phyloP scores from a whole-genome alignment of 1,140 invertebrate genomes.

The Pachypeltis micranthus region DNA sequence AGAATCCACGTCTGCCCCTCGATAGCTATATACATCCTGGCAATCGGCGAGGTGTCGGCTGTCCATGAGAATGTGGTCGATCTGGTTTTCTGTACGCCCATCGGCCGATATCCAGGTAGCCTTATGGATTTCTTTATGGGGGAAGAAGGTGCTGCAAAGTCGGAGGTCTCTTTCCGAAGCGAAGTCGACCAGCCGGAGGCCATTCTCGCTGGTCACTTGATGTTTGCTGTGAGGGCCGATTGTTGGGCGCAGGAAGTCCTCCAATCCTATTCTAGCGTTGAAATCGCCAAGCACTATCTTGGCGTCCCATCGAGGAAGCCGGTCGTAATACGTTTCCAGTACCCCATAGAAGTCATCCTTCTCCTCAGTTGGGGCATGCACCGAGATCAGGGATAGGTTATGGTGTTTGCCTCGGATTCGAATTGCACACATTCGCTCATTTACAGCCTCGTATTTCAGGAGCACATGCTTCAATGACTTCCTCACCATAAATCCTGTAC shows the following conservation, averaged over 20 bases:
- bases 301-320: conserved; percentile 6
- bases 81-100: conserved; percentile 21
- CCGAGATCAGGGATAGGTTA: no score
- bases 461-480: conserved; percentile 3
- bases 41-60: conserved; percentile 1
- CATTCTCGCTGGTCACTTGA: conserved; percentile 23
- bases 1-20: conserved; percentile 22
- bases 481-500: conserved; percentile 15
- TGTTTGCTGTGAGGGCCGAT: conserved; percentile 28
- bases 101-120: no score
- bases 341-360: conserved; percentile 20
- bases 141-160: conserved; percentile 23
- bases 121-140: conserved; percentile 23
- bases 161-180: no score
- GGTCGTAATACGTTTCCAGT: conserved; percentile 11
- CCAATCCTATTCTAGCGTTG: conserved; percentile 20
- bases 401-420: conserved; percentile 15
- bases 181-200: conserved; percentile 22
- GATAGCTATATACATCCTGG: conserved; percentile 16
- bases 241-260: not conserved
- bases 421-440: conserved; percentile 18
- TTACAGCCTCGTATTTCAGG: conserved; percentile 13
- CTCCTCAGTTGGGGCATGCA: no score
- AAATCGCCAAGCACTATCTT: conserved; percentile 21
- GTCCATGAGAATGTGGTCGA: conserved; percentile 24